Evolutionary conservation across 2,113 vertebrate genomes (phyloP).

Genomic region (Thomomys bottae): DNA sequence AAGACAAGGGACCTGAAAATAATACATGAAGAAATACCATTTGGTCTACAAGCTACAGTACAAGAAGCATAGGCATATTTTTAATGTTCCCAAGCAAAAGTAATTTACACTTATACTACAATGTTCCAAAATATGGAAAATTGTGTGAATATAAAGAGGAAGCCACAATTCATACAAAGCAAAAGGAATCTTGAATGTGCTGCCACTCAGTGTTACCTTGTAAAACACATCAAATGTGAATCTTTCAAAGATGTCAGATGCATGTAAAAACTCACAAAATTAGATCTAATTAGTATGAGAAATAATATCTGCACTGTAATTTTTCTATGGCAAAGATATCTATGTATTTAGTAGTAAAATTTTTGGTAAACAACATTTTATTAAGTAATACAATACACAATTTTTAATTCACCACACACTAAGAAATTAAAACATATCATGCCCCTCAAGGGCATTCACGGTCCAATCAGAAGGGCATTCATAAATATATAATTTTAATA

Average conservation of each 20-base stretch:
- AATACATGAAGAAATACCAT: neutral
- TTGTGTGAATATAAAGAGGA: neutral
- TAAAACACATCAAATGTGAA: slow-evolving; percentile 1
- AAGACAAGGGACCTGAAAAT: too few relatives aligned
- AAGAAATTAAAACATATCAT: neutral
- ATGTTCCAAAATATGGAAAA: slow-evolving; percentile 12
- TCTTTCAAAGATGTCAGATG: neutral
- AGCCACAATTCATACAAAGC: neutral
- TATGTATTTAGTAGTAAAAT: neutral
- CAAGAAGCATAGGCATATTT: neutral
- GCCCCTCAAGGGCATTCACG: neutral
- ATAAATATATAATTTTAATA: neutral
- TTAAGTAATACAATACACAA: neutral
- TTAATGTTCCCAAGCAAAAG: neutral
- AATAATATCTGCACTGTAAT: neutral
- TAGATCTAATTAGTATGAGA: slow-evolving; percentile 12
- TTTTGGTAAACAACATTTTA: neutral
- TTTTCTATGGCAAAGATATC: neutral
- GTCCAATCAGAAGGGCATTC: neutral
- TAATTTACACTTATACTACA: neutral
- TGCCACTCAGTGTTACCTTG: neutral
- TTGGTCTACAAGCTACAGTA: neutral
- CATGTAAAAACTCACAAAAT: neutral
- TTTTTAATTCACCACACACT: neutral
- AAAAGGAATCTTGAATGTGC: neutral